Base-by-base conservation (phyloP, 2,888 invertebrate genomes). In the Drosophila barbarae region DNA sequence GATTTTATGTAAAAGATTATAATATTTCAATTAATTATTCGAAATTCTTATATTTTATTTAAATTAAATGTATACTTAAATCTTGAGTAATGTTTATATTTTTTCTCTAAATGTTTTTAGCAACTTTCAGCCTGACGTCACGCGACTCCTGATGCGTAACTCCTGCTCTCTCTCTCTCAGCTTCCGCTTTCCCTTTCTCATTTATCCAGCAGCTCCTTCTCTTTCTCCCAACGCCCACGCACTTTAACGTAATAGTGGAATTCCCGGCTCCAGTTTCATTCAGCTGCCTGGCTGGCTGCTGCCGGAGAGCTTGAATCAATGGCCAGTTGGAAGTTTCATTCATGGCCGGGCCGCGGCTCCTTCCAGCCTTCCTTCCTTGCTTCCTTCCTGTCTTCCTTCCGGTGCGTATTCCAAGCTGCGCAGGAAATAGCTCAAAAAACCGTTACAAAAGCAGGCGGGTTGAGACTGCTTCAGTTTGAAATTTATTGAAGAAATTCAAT, bases 241-340 rank as follows among this genome's bases (percentile, higher is more conserved):
- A 49, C 23, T 30, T 56, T 4, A 21, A 30, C 30, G 34, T 23
- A 35, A 42, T 64, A 52, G 63, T 63, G 51, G 30, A 39, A 41
- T 46, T 65, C 65, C 65, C 51, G 53, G 65, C 65, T 53, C 41
- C 64, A 28, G 18, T 64, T 65, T 64, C 64, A 64, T 65, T 65
- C 41, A 65, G 64, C 38, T 44, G 15, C 18, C 46, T 5, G 46
- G 18, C 12, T 8, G 34, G 34, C 51, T 44, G 21, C 39, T 46
- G 39, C 2, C 51, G 42, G 51, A 60, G 38, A 49, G 42, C 47
- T 51, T 54, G 59, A 38, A 23, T 59, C 61, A 57, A 50, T 52
- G 56, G 52, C 42, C 49, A 46, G 28, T 42, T 71, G 73, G 66
- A 69, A 71, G 44, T 52, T 76, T 76, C 76, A 76, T 76, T 76